A percentile compares a stretch with the other conserved stretches of the same genome.
Evolutionary conservation across 2,797 vertebrate genomes (phyloP).

Genomic region (Brachymystax lenok): DNA sequence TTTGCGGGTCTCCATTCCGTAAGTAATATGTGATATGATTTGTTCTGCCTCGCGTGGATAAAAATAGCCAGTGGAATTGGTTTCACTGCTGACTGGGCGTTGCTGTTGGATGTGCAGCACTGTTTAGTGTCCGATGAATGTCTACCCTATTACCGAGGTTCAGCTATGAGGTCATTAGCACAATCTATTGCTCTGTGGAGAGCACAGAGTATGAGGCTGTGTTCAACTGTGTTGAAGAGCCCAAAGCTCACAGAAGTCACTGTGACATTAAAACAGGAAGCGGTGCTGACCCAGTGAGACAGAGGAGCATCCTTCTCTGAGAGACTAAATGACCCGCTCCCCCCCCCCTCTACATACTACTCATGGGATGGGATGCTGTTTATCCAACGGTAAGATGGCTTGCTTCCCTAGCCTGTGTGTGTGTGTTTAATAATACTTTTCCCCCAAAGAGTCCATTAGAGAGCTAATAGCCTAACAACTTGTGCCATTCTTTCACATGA

Average conservation of each 20-base stretch:
- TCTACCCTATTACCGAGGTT: neutral
- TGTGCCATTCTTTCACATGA: no score
- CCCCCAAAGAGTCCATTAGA: no score
- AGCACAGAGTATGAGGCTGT: neutral
- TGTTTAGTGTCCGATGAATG: neutral
- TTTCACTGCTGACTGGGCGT: conserved; percentile 2
- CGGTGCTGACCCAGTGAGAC: neutral
- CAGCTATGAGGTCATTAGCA: neutral
- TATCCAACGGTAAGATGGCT: no score
- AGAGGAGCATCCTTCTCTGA: neutral
- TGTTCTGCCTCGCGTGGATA: conserved; percentile 2
- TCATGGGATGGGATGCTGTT: no score
- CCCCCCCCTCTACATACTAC: no score
- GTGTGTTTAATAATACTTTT: no score
- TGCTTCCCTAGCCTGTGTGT: no score
- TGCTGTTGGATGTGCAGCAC: neutral
- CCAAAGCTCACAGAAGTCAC: neutral
- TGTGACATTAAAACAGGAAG: conserved; percentile 2
- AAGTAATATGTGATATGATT: conserved; percentile 12
- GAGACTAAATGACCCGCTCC: no score
- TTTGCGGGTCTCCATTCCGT: neutral
- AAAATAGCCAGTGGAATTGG: conserved; percentile 11
- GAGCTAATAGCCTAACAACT: no score
- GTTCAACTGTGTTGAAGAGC: neutral
- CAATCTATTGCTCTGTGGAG: conserved; percentile 1